Percentiles rank a stretch among this genome's conserved stretches.
These are phyloP conservation scores for Apaloderma vittatum DNA, from an alignment of 2,113 vertebrate genomes.

Conservation along the genomic window DNA sequence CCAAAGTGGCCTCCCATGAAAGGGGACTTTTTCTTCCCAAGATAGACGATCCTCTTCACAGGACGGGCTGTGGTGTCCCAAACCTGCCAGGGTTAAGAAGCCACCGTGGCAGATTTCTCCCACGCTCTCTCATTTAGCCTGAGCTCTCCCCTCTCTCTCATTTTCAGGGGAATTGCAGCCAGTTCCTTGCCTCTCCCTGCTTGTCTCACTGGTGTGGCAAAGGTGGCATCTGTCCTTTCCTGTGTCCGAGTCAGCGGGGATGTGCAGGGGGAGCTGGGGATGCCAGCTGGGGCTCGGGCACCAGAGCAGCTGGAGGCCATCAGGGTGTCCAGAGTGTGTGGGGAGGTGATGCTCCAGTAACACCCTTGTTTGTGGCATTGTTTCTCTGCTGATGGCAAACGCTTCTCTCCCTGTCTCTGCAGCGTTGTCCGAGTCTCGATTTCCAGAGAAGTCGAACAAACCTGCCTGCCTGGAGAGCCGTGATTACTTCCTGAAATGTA, in stretches of 20 bases:
- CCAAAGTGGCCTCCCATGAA: slow-evolving; percentile 57
- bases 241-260: fast-evolving
- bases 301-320: background rate
- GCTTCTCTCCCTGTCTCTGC: background rate
- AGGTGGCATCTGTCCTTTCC: background rate
- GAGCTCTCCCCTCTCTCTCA: background rate
- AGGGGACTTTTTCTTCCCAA: slow-evolving; percentile 29
- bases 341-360: background rate
- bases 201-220: background rate
- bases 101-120: background rate
- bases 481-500: slow-evolving; percentile 84
- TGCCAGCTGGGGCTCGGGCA: background rate
- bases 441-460: slow-evolving; percentile 67
- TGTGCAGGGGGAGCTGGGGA: background rate
- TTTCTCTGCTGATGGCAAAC: background rate
- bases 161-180: background rate
- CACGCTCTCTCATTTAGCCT: fast-evolving
- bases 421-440: slow-evolving; percentile 6
- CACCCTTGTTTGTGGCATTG: background rate
- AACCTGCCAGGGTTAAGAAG: background rate
- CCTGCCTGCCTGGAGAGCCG: slow-evolving; percentile 66
- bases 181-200: fast-evolving
- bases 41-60: background rate
- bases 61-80: background rate
- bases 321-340: fast-evolving